Conservation (phyloP, 1,140 invertebrate genomes). For the Heliconius nattereri region DNA sequence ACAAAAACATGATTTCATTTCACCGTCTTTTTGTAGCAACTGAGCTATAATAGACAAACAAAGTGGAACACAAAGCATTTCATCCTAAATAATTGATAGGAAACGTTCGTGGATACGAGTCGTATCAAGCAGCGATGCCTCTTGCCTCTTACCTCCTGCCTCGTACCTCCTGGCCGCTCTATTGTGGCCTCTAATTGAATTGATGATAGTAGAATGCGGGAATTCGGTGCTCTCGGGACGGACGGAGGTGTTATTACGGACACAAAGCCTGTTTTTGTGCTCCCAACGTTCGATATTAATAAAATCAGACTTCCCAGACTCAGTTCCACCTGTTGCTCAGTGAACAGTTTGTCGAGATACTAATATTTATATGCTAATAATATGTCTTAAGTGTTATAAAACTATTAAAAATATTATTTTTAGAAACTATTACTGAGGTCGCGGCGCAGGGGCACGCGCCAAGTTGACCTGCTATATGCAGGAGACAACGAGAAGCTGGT, state of each 20-base stretch:
- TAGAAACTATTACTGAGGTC: no score
- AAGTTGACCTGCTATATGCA: no score
- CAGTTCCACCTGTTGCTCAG: background rate
- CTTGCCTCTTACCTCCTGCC: conserved; percentile 7
- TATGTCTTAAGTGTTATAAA: no score
- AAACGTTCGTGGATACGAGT: background rate
- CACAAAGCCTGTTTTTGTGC: conserved; percentile 39
- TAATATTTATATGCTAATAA: background rate
- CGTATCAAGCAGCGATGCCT: background rate
- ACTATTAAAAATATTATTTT: no score
- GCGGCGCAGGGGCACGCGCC: no score
- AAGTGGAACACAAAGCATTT: conserved; percentile 9
- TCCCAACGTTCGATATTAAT: conserved; percentile 35
- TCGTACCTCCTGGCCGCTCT: background rate
- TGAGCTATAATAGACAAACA: conserved; percentile 4
- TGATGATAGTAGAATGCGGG: conserved; percentile 32
- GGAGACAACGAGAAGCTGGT: no score
- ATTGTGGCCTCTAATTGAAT: conserved; percentile 41
- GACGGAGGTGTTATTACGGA: conserved; percentile 26
- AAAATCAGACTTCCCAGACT: conserved; percentile 23
- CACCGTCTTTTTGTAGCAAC: background rate
- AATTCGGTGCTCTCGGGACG: conserved; percentile 17
- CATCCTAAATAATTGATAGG: conserved; percentile 25
- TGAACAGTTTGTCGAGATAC: background rate
- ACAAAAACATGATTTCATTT: conserved; percentile 3